Evolutionary conservation across 1,140 invertebrate genomes (phyloP).

Genomic region (Megalonaias nervosa): DNA sequence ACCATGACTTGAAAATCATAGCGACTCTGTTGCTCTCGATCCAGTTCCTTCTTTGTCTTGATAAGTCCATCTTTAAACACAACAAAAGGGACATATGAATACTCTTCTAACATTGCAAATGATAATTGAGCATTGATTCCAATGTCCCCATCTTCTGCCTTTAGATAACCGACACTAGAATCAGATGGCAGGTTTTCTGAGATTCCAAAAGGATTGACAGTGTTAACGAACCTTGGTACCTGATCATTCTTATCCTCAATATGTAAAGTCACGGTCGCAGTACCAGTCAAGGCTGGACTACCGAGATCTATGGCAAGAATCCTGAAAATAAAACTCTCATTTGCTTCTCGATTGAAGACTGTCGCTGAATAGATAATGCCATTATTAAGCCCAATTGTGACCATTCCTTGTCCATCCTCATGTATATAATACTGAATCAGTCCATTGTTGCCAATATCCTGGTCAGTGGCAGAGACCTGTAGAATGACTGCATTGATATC

Average conservation of each 20-base stretch:
- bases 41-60: conserved; percentile 82
- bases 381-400: conserved; percentile 46
- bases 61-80: conserved; percentile 75
- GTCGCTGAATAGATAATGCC: conserved; percentile 48
- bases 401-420: conserved; percentile 35
- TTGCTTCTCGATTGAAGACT: conserved; percentile 50
- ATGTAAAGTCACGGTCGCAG: conserved; percentile 56
- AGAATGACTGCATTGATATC: conserved; percentile 80
- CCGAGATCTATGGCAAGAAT: conserved; percentile 72
- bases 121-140: conserved; percentile 87
- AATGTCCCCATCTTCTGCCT: conserved; percentile 91
- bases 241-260: conserved; percentile 81
- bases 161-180: conserved; percentile 83
- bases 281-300: conserved; percentile 69
- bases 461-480: conserved; percentile 83
- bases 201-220: conserved; percentile 70
- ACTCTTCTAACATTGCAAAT: conserved; percentile 85
- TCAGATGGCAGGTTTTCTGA: conserved; percentile 82
- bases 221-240: conserved; percentile 50
- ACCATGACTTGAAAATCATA: conserved; percentile 83
- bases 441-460: conserved; percentile 92
- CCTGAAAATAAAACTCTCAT: conserved; percentile 36
- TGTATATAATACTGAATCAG: conserved; percentile 81
- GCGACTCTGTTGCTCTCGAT: conserved; percentile 84
- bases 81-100: conserved; percentile 63